Conservation (phyloP, 2,113 vertebrate genomes). For the Pitta sordida region DNA sequence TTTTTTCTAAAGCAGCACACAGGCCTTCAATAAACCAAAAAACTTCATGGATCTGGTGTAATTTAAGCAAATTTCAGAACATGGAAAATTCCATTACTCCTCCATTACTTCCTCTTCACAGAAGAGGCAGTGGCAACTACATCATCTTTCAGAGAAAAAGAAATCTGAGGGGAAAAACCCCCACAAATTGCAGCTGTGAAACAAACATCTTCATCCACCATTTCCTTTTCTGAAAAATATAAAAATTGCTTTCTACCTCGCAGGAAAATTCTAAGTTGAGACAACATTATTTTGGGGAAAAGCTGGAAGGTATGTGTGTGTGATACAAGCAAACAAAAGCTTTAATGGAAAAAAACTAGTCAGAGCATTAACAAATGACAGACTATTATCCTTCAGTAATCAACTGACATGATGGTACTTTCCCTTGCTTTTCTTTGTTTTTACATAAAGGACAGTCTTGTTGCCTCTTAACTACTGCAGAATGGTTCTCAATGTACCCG, state of each 20-base stretch:
- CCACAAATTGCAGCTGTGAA: not conserved
- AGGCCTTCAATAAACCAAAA: not conserved
- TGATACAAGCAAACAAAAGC: not conserved
- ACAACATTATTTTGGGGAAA: constrained; percentile 34
- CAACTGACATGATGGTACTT: not conserved
- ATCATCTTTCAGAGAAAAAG: not conserved
- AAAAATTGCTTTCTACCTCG: not conserved
- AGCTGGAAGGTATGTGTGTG: not conserved
- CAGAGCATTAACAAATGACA: not conserved
- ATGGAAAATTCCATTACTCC: constrained; percentile 6
- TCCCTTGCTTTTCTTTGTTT: not conserved
- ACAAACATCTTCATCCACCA: constrained; percentile 8
- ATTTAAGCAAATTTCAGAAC: not conserved
- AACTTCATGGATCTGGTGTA: not conserved
- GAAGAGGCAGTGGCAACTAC: not conserved
- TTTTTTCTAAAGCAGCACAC: not conserved
- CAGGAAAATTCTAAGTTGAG: not conserved
- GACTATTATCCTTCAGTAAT: not conserved
- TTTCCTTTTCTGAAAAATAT: not conserved
- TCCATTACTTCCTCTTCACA: not conserved
- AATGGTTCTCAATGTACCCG: not conserved
- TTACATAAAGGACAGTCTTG: not conserved
- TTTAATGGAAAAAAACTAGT: constrained; percentile 5
- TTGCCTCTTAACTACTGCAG: not conserved
- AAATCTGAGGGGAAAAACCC: not conserved